These are phyloP conservation scores for Xiphorhynchus erythropygius DNA, from an alignment of 2,797 vertebrate species.

Conservation along the genomic window DNA sequence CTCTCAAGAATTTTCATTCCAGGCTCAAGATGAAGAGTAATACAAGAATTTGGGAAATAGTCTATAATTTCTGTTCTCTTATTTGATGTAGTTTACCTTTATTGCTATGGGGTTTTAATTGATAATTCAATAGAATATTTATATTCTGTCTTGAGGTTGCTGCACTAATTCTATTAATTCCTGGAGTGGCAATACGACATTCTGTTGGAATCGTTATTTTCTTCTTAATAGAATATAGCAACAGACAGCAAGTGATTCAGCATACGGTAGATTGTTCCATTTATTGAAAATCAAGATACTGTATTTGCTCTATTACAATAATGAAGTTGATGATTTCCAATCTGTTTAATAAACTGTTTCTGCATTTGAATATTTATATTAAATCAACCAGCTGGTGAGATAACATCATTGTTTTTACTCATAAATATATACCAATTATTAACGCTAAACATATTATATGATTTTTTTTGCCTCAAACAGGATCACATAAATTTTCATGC, in stretches of 20 bases:
- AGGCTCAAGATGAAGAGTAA: constrained; percentile 69
- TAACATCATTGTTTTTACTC: constrained; percentile 47
- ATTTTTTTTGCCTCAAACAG: neutral
- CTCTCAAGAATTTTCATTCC: constrained; percentile 71
- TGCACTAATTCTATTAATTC: constrained; percentile 70
- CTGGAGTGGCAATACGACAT: constrained; percentile 22
- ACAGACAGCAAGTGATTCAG: constrained; percentile 64
- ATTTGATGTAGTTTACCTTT: constrained; percentile 66
- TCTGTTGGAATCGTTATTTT: constrained; percentile 60
- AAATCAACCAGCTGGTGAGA: constrained; percentile 79
- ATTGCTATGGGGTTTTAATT: constrained; percentile 65
- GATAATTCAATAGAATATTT: constrained; percentile 70
- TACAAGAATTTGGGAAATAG: constrained; percentile 60
- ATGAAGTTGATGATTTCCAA: constrained; percentile 78
- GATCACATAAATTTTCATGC: neutral
- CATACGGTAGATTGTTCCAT: constrained; percentile 70
- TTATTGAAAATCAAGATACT: constrained; percentile 75
- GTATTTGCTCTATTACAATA: constrained; percentile 74
- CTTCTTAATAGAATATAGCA: constrained; percentile 63
- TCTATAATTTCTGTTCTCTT: constrained; percentile 70
- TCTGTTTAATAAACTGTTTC: constrained; percentile 80
- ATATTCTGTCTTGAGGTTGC: constrained; percentile 50
- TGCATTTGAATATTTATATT: constrained; percentile 78
- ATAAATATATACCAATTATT: constrained; percentile 71
- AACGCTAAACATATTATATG: constrained; percentile 54